These are phyloP conservation scores for Drosophila grimshawi DNA, from an alignment of 1,140 invertebrate genomes.

Conservation along the genomic window DNA sequence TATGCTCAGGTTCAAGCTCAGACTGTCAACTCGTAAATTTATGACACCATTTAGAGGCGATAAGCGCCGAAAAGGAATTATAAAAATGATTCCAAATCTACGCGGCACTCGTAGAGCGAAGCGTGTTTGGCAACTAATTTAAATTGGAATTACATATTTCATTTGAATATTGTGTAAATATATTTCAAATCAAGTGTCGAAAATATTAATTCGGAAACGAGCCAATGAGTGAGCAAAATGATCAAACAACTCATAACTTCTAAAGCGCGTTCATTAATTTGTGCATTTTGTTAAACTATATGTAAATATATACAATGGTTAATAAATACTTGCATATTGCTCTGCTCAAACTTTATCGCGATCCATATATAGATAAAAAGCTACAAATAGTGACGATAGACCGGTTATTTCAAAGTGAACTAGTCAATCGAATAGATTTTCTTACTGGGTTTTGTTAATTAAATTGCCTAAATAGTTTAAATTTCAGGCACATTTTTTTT, in stretches of 20 bases:
- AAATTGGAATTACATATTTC: conserved; percentile 72
- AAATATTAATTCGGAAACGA: conserved; percentile 57
- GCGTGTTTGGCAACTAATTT: conserved; percentile 55
- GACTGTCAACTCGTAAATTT: conserved; percentile 60
- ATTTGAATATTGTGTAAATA: conserved; percentile 68
- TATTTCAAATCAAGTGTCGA: conserved; percentile 70
- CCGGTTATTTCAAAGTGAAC: no score
- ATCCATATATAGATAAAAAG: no score
- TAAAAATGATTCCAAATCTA: conserved; percentile 8
- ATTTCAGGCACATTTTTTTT: no score
- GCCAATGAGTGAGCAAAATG: conserved; percentile 44
- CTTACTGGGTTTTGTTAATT: no score
- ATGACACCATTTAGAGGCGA: conserved; percentile 62
- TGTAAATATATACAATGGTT: conserved; percentile 24
- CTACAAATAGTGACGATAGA: no score
- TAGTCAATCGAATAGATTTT: no score
- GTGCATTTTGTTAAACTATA: conserved; percentile 24
- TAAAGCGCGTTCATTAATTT: conserved; percentile 63
- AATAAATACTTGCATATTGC: conserved; percentile 6
- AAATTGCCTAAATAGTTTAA: no score
- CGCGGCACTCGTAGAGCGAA: conserved; percentile 14
- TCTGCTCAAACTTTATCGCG: no score
- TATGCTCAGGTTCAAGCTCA: conserved; percentile 66
- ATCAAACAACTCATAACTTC: conserved; percentile 30
- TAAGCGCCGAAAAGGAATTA: conserved; percentile 39